phyloP scores from a whole-genome alignment of 2,113 vertebrate genomes.

The Brienomyrus longianalis region DNA sequence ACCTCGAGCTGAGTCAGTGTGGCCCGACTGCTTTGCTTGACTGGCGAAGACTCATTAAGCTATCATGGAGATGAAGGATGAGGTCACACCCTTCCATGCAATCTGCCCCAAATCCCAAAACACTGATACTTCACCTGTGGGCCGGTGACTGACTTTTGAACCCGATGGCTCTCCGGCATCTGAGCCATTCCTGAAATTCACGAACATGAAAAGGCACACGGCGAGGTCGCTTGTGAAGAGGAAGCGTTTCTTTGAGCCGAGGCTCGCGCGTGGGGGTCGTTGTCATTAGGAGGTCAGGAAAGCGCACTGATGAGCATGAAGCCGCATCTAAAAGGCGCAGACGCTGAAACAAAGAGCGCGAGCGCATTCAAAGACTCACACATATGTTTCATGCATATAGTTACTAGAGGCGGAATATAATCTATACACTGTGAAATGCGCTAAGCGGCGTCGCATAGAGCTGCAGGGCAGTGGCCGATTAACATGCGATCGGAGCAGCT shows the following conservation, averaged over 20 bases:
- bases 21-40: not conserved
- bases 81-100: constrained; percentile 1
- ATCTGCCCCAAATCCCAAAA: not conserved
- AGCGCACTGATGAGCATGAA: constrained; percentile 35
- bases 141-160: not conserved
- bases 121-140: constrained; percentile 15
- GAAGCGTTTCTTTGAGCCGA: constrained; percentile 7
- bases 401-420: not conserved
- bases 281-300: constrained; percentile 62
- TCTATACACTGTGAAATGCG: constrained; percentile 18
- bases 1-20: not conserved
- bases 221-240: not conserved
- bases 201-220: not conserved
- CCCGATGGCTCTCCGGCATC: not conserved
- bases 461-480: constrained; percentile 28
- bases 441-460: constrained; percentile 14
- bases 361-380: not conserved
- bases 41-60: constrained; percentile 17
- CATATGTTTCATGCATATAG: constrained; percentile 2
- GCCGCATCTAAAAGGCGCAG: constrained; percentile 31
- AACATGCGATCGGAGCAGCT: constrained; percentile 13
- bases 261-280: constrained; percentile 39
- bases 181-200: constrained; percentile 9
- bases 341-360: constrained; percentile 49
- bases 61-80: constrained; percentile 8